Percentiles rank a stretch among this genome's conserved stretches.
Conservation (phyloP, 2,888 invertebrate genomes). For the Pemphredon lugubris region DNA sequence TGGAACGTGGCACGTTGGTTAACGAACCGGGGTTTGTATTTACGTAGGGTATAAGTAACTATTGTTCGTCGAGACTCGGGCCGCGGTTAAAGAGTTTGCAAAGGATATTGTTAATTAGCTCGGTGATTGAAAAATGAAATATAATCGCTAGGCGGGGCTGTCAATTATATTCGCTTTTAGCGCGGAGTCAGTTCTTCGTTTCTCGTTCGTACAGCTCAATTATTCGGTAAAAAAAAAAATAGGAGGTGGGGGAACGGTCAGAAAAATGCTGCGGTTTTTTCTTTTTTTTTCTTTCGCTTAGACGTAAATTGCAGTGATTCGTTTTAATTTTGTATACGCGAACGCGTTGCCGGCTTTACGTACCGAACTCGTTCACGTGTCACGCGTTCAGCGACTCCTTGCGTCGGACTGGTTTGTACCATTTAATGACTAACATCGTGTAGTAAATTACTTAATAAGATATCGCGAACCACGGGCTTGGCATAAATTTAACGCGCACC, state of each 20-base stretch:
- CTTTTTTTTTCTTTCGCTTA: background rate
- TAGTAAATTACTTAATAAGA: conserved; percentile 47
- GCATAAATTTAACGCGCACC: conserved; percentile 5
- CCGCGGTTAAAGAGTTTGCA: too few species aligned
- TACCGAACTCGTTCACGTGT: background rate
- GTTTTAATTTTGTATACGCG: conserved; percentile 33
- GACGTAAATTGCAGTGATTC: conserved; percentile 32
- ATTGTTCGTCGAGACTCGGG: too few species aligned
- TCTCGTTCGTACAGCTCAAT: too few species aligned
- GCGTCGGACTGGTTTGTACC: conserved; percentile 10
- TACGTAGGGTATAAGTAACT: too few species aligned
- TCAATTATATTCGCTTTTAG: conserved; percentile 43
- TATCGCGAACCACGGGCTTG: conserved; percentile 20
- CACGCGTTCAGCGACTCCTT: background rate
- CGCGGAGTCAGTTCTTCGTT: background rate
- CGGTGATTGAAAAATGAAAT: conserved; percentile 26
- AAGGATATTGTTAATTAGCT: too few species aligned
- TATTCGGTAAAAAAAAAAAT: too few species aligned
- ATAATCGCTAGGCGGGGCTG: conserved; percentile 40
- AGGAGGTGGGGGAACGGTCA: too few species aligned
- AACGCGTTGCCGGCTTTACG: conserved; percentile 1
- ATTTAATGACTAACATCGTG: conserved; percentile 34
- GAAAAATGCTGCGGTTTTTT: too few species aligned
- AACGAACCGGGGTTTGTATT: background rate
- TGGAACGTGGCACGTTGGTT: background rate